Conservation (phyloP, 1,140 invertebrate genomes). For the Drosophila fuyamai region DNA sequence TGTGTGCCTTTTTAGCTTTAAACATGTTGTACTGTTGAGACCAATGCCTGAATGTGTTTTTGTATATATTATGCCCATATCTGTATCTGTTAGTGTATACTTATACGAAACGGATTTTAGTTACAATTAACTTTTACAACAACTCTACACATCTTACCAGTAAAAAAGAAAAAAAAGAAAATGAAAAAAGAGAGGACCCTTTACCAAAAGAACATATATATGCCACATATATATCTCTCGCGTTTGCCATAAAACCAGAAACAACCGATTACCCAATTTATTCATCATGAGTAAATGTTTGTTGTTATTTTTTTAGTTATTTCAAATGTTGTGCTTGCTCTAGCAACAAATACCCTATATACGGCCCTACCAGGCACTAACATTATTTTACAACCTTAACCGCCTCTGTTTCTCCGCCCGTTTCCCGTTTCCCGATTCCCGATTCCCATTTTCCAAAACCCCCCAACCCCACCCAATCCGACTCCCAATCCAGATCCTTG, state of each 20-base stretch:
- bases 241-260: conserved; percentile 52
- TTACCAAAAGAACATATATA: conserved; percentile 57
- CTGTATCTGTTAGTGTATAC: conserved; percentile 45
- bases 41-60: conserved; percentile 71
- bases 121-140: conserved; percentile 59
- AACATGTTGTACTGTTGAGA: conserved; percentile 61
- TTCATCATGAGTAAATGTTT: conserved; percentile 56
- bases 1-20: conserved; percentile 73
- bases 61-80: conserved; percentile 58
- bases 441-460: conserved; percentile 3
- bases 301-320: conserved; percentile 48
- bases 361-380: conserved; percentile 35
- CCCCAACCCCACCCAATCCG: neutral
- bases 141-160: conserved; percentile 61
- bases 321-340: conserved; percentile 68
- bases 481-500: conserved; percentile 19
- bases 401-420: conserved; percentile 30
- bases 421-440: conserved; percentile 3
- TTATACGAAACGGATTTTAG: conserved; percentile 66
- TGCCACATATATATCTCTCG: conserved; percentile 52
- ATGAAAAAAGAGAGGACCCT: conserved; percentile 78
- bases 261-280: conserved; percentile 55
- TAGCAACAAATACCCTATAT: conserved; percentile 67
- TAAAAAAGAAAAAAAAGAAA: conserved; percentile 41
- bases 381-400: conserved; percentile 45